Base-by-base conservation (phyloP, 37 sponge, comb jelly and placozoan genomes). In the Ephydatia muelleri region DNA sequence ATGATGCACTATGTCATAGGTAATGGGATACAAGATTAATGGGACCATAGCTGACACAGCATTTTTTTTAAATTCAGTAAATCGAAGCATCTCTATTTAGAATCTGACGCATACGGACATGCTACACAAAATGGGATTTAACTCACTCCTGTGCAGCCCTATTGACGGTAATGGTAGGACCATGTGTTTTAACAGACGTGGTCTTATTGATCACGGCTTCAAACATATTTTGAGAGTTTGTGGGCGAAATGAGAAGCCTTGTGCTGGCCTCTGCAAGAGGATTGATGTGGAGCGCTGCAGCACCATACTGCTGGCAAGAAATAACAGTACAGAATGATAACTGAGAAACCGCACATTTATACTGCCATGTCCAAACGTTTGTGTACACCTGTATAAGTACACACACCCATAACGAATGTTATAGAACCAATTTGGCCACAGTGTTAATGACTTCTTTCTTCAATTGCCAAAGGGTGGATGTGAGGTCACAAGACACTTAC, bases 161-260 rank as follows among this genome's bases (percentile, higher is more conserved):
- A 43, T 89, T 80, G n/a, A 96, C 91, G 25, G 72, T 85, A 67
- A 96, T 88, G 70, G 80, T 75, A 8, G 96, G 96, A 30, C 96
- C 96, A 83, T 86, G 84, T 0, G 70, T 83, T 40, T 87, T 86
- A 30, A 33, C 35, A 43, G 19, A 68, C 92, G 87, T 91, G 22
- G 96, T 93, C 57, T 76, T 75, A n/a, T 84, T 85, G 66, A 91
- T 5, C 19, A 87, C 83, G 8, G 73, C 69, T 9, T 75, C 80
- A 30, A 91, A 30, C 70, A 87, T 67, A 0, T 88, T 76, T 70
- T 82, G 88, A 23, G 77, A 67, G 25, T 65, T 33, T 0, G 49
- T 19, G 23, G 83, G 88, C 25, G 75, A 79, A 5, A 91, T 65
- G 29, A 87, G 68, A 6, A 75, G 38, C 19, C 92, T 84, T 21